Base-by-base conservation (phyloP, 2,888 invertebrate genomes). In the Hemistola chrysoprasaria region DNA sequence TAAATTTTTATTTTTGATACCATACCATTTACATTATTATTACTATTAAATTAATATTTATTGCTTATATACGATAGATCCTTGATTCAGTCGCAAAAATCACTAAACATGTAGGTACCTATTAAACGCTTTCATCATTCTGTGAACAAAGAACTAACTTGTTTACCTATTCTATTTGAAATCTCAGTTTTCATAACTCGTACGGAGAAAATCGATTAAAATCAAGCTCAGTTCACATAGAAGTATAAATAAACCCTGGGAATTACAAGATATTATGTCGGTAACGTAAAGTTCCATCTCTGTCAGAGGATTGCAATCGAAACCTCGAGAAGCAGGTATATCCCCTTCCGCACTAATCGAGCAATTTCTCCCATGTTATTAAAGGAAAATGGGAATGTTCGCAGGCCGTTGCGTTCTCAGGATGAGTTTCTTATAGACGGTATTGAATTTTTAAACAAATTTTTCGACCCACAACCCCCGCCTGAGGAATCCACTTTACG, bases 371-470 rank as follows among this genome's bases (percentile, higher is more conserved):
- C 71, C 77, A 78, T 80, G 81, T 84, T 84, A 84, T 84, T 83
- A 84, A 82, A 76, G 81, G 71, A 69, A 79, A 85, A 85, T 78
- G 81, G 81, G 79, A 78, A 80, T 79, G 77, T 83, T 85, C 78
- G 71, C 82, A 84, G 82, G 72, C 78, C 82, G 79, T 82, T 84
- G 81, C 82, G 80, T 83, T 80, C 76, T 67, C 65, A 69, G 65
- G 79, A 80, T 75, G 81, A 80, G 77, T 79, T 82, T 75, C 80
- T 83, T 82, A 82, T 81, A 81, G 82, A 79, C 70, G 79, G 76
- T 78, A 82, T 80, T 85, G 82, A 85, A 85, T 86, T 84, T 85
- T 86, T 85, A 83, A 86, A 82, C 80, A 83, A 81, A 78, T 82
- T 82, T 81, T 81, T 81, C 78, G 80, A 70, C 75, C 77, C 75